Evolutionary conservation across 2,888 invertebrate genomes (phyloP), one percentile per base, ranked within the genome.

Genomic region (Yponomeuta cagnagella): DNA sequence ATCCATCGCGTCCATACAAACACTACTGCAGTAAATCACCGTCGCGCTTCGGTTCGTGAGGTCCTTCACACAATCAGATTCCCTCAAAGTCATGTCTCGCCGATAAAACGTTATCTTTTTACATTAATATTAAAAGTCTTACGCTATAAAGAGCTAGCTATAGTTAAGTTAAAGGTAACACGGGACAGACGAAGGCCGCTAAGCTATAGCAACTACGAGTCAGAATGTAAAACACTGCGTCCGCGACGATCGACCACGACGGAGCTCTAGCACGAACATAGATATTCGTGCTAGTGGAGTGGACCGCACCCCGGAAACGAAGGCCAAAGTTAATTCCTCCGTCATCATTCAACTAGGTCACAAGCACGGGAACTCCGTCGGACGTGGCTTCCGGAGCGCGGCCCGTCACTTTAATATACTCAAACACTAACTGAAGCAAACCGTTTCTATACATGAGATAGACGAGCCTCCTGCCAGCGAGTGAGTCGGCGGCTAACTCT

Each of bases 401-500:
- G 15, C 52, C 15, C 52, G 4, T 43, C 12, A 15, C 52, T 58
- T 58, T 58, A 15, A 58, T 58, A 12, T 58, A 58, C 5, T 58
- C 52, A 58, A 58, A 2, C 52, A 58, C 52, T 58, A 15, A 58
- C 52, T 15, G 52, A 58, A 58, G 15, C 52, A 58, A 58, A 58
- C 52, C 12, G 52, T 58, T 58, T 58, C 52, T 58, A 58, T 58
- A 58, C 52, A 15, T 12, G 52, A 58, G 52, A 58, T 58, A 43
- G 43, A 43, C 15, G 52, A 15, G 52, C 12, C 52, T 58, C 15
- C 52, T 58, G 3, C 15, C 52, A 58, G 52, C 4, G 52, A 58
- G 52, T 58, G 52, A 58, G 52, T 58, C 52, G 52, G 8, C 8
- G 12, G 52, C 52, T 58, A 58, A 15, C 52, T 77, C 75, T 85